A percentile compares a stretch with the other conserved stretches of the same genome.
Evolutionary conservation across 2,797 vertebrate genomes (phyloP).

Genomic region (Gymnopithys bicolor): DNA sequence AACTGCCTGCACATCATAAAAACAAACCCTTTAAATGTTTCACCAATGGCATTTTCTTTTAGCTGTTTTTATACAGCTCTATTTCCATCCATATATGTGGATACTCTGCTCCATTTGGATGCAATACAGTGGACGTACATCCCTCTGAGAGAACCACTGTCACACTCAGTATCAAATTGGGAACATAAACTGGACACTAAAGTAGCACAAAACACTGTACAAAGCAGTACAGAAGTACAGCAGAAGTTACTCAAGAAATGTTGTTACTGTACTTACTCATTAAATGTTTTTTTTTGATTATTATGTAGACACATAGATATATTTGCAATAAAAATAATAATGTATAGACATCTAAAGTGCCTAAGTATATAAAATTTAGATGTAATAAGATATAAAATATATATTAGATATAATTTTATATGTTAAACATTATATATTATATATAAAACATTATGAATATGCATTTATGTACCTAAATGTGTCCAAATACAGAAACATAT

Average conservation of each 20-base stretch:
- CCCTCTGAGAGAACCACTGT: not conserved
- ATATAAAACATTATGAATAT: not conserved
- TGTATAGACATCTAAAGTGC: not conserved
- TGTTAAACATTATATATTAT: not conserved
- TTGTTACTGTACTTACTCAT: not conserved
- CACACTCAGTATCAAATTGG: not conserved
- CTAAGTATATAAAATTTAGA: not conserved
- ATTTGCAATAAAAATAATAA: not conserved
- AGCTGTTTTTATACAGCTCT: not conserved
- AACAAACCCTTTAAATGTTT: not conserved
- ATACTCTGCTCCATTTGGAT: not conserved
- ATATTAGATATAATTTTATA: not conserved
- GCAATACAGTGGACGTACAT: too few species aligned
- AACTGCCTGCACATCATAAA: not conserved
- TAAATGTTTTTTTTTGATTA: not conserved
- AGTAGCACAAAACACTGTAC: not conserved
- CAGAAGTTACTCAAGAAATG: not conserved
- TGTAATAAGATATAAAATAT: not conserved
- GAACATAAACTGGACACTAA: not conserved
- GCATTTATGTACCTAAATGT: not conserved
- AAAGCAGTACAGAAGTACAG: not conserved
- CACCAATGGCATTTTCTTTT: not conserved
- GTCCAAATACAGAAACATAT: not conserved
- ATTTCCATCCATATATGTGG: not conserved
- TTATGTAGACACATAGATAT: not conserved